Percentiles rank a stretch among this genome's conserved stretches.
phyloP scores from a whole-genome alignment of 1,140 invertebrate genomes.

The Trichonephila inaurata region DNA sequence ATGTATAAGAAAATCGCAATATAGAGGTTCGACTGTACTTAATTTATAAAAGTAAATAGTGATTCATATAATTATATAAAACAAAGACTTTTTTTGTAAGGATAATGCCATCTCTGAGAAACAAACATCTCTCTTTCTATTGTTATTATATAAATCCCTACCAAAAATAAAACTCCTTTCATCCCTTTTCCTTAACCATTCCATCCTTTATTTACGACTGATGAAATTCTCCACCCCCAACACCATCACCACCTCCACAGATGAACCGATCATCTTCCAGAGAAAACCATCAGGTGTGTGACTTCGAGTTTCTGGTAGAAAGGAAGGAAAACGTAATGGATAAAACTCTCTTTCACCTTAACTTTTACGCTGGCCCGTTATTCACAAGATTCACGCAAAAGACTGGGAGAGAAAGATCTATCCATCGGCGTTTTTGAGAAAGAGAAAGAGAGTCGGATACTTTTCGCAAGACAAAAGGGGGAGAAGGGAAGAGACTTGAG shows the following conservation, averaged over 20 bases:
- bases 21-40: too few relatives aligned
- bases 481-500: constrained; percentile 52
- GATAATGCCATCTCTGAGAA: too few relatives aligned
- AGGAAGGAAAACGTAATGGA: constrained; percentile 1
- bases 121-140: too few relatives aligned
- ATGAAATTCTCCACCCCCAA: background rate
- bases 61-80: too few relatives aligned
- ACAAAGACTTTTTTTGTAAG: too few relatives aligned
- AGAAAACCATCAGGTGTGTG: constrained; percentile 15
- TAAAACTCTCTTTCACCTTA: constrained; percentile 27
- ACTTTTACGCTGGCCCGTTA: constrained; percentile 24
- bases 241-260: background rate
- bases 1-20: too few relatives aligned
- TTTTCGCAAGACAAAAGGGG: constrained; percentile 63
- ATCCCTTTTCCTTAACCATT: background rate
- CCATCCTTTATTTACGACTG: constrained; percentile 3
- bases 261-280: background rate
- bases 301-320: background rate
- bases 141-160: too few relatives aligned
- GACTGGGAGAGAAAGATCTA: background rate
- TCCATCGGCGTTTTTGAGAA: constrained; percentile 52
- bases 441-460: constrained; percentile 27
- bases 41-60: too few relatives aligned
- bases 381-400: constrained; percentile 12
- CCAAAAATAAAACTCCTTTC: background rate